Conservation (phyloP, 1,140 invertebrate species). For the Littorina saxatilis region DNA sequence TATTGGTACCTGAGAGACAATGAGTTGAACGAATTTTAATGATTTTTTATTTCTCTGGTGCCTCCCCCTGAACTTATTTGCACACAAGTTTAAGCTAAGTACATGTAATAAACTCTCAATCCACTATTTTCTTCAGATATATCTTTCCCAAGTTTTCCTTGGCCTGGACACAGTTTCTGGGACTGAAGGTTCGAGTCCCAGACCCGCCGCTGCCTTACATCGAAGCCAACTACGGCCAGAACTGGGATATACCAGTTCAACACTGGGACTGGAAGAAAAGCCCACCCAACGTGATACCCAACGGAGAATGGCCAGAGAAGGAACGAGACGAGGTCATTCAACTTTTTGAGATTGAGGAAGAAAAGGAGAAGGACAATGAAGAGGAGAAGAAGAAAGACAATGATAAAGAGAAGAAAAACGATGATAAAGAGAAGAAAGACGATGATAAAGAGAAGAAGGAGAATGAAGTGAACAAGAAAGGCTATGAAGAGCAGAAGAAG, state of each 20-base stretch:
- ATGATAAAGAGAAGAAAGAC: neutral
- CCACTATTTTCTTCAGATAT: conserved; percentile 76
- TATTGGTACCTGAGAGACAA: no score
- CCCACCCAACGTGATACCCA: conserved; percentile 79
- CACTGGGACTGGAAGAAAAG: conserved; percentile 81
- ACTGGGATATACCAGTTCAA: conserved; percentile 78
- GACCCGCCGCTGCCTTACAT: conserved; percentile 79
- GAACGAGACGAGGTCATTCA: conserved; percentile 79
- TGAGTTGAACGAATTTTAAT: no score
- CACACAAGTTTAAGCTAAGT: no score
- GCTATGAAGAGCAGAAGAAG: neutral
- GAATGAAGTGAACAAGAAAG: neutral
- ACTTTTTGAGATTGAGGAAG: conserved; percentile 62
- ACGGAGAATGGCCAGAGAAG: conserved; percentile 78
- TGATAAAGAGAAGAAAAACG: neutral
- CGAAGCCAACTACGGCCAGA: conserved; percentile 79
- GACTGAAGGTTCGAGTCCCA: conserved; percentile 78
- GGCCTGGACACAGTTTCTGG: conserved; percentile 80
- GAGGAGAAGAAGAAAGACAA: neutral
- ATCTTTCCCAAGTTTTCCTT: conserved; percentile 79
- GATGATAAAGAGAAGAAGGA: neutral
- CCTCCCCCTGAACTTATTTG: no score
- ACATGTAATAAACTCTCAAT: no score
- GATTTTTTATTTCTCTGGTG: no score
- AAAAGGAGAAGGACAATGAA: neutral